phyloP scores from a whole-genome alignment of 2,113 vertebrate genomes.

The Hippocampus mohnikei region DNA sequence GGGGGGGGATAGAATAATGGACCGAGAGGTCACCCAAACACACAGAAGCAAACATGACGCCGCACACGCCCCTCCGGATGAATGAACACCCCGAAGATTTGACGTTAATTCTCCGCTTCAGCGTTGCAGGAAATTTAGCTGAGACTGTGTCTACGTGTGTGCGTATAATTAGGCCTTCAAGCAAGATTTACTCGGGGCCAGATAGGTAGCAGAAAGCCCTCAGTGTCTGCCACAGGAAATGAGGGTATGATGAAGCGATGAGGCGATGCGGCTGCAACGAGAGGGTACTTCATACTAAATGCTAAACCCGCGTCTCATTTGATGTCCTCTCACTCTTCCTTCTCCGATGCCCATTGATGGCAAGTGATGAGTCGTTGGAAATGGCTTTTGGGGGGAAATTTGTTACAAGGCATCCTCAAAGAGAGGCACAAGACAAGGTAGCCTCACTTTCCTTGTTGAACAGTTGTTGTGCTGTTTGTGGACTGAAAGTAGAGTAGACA shows the following conservation, averaged over 20 bases:
- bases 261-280: slow-evolving; percentile 41
- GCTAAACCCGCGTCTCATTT: slow-evolving; percentile 31
- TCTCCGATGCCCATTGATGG: slow-evolving; percentile 54
- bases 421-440: slow-evolving; percentile 34
- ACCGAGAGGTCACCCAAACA: slow-evolving; percentile 56
- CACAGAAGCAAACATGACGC: slow-evolving; percentile 52
- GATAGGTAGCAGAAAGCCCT: slow-evolving; percentile 70
- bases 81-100: slow-evolving; percentile 69
- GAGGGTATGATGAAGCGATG: slow-evolving; percentile 67
- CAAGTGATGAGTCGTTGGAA: slow-evolving; percentile 33
- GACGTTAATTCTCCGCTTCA: slow-evolving; percentile 65
- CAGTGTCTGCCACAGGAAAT: slow-evolving; percentile 71
- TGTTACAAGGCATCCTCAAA: slow-evolving; percentile 50
- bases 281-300: slow-evolving; percentile 52
- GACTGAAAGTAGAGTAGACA: slow-evolving; percentile 50
- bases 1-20: slow-evolving; percentile 55
- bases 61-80: slow-evolving; percentile 40
- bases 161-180: slow-evolving; percentile 71
- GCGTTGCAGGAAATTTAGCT: slow-evolving; percentile 69
- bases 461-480: slow-evolving; percentile 53
- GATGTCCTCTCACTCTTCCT: slow-evolving; percentile 29
- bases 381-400: slow-evolving; percentile 58
- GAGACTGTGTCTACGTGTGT: slow-evolving; percentile 42
- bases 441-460: slow-evolving; percentile 58
- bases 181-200: slow-evolving; percentile 75